Base-by-base conservation (phyloP, 2,888 invertebrate species). In the Drosophila lutescens region DNA sequence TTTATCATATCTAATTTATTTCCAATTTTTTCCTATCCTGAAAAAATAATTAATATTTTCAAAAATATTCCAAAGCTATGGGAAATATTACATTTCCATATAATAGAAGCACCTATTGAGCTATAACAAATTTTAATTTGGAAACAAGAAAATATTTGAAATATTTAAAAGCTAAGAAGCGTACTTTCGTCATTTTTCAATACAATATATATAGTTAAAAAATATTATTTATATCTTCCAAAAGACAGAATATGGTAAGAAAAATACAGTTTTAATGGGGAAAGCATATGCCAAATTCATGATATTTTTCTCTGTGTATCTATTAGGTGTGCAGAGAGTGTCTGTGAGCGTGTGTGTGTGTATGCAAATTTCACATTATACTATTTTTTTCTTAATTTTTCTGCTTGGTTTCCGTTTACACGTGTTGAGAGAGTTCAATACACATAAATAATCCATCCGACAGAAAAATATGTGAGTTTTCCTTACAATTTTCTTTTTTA, bases 391-490 rank as follows among this genome's bases (percentile, higher is more conserved):
- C 51, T 26, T 15, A 20, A 20, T 13, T 30, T 36, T 49, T 43
- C 41, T 46, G 54, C 32, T 50, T 38, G 43, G 40, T 50, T 49
- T 23, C 20, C 43, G 53, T 43, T 67, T 55, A 34, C 43, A 60
- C 38, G 58, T 47, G 61, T 34, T 41, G 60, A 34, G 59, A 38
- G 58, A 47, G 23, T 58, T 58, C 36, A 61, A 61, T 46, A 63
- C 61, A 60, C 34, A 60, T 46, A 63, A 63, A 63, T 65, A 62
- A 63, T 65, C 65, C 65, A 65, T 63, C 38, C 57, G 57, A 56
- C 60, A 60, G 43, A 60, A 60, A 60, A 60, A 56, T 56, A 60
- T 60, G 56, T 44, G 60, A 44, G 23, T 60, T 60, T 44, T 56
- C 43, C 44, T 57, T 56, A 59, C 26, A 41, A 38, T 72, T 61